Evolutionary conservation across 2,797 vertebrate species (phyloP).

Genomic region (Scyliorhinus canicula): DNA sequence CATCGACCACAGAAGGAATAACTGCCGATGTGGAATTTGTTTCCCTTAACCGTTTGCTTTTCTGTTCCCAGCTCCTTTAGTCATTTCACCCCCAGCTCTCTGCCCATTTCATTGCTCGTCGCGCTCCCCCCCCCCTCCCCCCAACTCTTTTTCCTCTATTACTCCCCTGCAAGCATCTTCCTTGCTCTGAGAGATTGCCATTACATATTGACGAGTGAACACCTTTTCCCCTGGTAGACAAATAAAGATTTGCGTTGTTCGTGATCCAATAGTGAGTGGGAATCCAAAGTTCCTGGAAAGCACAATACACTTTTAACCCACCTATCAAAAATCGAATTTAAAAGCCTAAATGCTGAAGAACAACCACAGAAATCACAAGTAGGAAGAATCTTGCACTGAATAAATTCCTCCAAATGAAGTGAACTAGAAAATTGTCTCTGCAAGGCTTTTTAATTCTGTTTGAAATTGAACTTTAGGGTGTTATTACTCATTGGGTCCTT

Average conservation of each 20-base stretch:
- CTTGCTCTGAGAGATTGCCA: no score
- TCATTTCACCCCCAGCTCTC: no score
- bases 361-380: not conserved
- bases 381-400: not conserved
- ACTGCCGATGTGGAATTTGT: no score
- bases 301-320: not conserved
- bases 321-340: not conserved
- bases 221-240: not conserved
- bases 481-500: not conserved
- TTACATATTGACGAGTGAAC: not conserved
- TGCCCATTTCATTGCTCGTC: no score
- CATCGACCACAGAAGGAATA: no score
- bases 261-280: not conserved
- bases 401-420: not conserved
- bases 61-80: no score
- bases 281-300: not conserved
- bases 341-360: not conserved
- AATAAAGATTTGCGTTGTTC: not conserved
- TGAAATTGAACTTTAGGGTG: not conserved
- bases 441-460: not conserved
- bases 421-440: not conserved
- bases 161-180: no score
- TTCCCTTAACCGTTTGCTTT: no score
- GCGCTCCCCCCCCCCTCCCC: no score
- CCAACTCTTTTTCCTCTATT: no score